These are phyloP conservation scores for Acrocephalus arundinaceus DNA, from an alignment of 2,113 vertebrate genomes.

Conservation along the genomic window DNA sequence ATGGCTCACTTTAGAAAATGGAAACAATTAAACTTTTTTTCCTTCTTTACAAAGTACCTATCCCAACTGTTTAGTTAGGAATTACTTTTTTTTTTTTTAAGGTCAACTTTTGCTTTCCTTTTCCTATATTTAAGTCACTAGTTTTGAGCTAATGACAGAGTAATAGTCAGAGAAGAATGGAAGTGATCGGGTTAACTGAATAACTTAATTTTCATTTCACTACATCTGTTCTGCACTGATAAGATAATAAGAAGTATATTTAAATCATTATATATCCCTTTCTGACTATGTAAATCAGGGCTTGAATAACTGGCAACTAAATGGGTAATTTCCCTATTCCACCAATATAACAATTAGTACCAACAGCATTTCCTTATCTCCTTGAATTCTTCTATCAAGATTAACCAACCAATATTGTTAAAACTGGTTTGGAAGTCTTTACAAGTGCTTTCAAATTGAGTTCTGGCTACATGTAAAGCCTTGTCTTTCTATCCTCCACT, in stretches of 20 bases:
- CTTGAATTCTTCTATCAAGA: background rate
- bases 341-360: background rate
- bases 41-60: background rate
- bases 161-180: background rate
- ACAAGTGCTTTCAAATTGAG: background rate
- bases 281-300: background rate
- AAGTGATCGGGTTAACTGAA: background rate
- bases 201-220: background rate
- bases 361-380: background rate
- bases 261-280: background rate
- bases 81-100: background rate
- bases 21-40: background rate
- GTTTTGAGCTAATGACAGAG: background rate
- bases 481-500: background rate
- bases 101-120: background rate
- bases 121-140: background rate
- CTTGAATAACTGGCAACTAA: background rate
- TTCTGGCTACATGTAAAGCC: background rate
- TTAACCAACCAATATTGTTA: background rate
- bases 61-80: background rate
- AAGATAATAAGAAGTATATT: background rate
- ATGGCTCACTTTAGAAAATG: background rate
- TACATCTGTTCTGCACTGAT: background rate
- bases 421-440: background rate
- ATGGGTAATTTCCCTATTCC: background rate